Base-by-base conservation (phyloP, 1,140 invertebrate species). In the Spodoptera frugiperda region DNA sequence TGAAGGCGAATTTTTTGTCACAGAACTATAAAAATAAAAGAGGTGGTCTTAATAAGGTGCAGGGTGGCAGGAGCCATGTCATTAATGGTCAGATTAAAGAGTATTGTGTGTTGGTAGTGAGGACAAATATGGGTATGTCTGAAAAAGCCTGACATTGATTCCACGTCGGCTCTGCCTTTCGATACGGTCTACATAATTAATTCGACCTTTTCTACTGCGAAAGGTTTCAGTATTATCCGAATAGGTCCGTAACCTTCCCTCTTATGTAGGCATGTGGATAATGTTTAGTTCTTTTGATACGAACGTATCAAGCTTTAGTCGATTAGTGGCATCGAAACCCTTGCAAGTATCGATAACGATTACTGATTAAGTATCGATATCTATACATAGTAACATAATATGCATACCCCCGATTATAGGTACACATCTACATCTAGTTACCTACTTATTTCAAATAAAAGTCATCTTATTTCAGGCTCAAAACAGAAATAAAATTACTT, bases 1-100 rank as follows among this genome's bases (percentile, higher is more conserved):
- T 85, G 83, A 85, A 76, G 67, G 55, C 14, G n/a, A 9, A 10
- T 68, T 85, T 83, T 82, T 79, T 83, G 61, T 76, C 25, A 65
- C n/a, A 54, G 54, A 46, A 55, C 21, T 68, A 78, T 77, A 77
- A 73, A 77, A 83, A 84, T 78, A 82, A 77, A 78, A 68, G 51
- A 74, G n/a, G 63, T 30, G 53, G 33, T 48, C 81, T 81, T 83
- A 81, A 83, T 83, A 81, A 84, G 81, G 78, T 30, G 33, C 72
- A 67, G 76, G 61, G 73, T 77, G 78, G 78, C 77, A 77, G 10
- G 70, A 67, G 65, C 73, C 12, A 48, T 73, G 76, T 79, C 73
- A 76, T 76, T 79, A 78, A 76, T 55, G 73, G 30, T 17, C 25
- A 30, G 72, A 70, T 68, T 75, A 75, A 79, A 75, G 54, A 75